Evolutionary conservation across 2,113 vertebrate genomes (phyloP), one percentile per base, ranked within the genome.

Genomic region (Chloebia gouldiae): DNA sequence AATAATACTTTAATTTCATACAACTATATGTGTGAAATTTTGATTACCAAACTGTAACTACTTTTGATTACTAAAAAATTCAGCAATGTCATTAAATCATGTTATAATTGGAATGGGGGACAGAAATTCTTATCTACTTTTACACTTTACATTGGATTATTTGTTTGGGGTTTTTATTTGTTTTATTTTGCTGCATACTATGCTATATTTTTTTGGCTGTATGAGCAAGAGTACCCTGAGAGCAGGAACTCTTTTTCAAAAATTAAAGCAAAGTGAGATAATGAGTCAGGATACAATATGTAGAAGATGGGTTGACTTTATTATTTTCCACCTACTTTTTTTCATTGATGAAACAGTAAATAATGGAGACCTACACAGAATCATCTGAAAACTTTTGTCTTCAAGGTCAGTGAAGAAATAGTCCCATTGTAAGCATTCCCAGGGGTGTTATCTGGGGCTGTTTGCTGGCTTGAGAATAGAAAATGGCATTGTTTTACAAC

Each of bases 381-480:
- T 59, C 5, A 33, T 78, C 31, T 81, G 35, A 84, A 87, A 89
- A 78, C 37, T 68, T 83, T 2, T 1, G 13, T 73, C 51, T 66
- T 94, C 30, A 47, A 17, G 65, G 8, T 72, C 31, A n/a, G 39
- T 28, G 70, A 88, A 82, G 66, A 76, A 93, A 92, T 40, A 66
- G 5, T 50, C 72, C 81, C 0, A 0, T 78, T 86, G 86, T 73
- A 84, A 81, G 69, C 45, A 75, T n/a, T 92, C 78, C 78, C 61
- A 64, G 4, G n/a, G 27, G 31, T 92, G 33, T 50, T 87, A n/a
- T 82, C 59, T 92, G n/a, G 31, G 57, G 24, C 37, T 85, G 49
- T 90, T 66, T 95, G 49, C 45, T 91, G 81, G 57, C 61, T 78
- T 85, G 25, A 91, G 45, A 89, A 89, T 54, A 92, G 47, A 95